Evolutionary conservation across 2,888 invertebrate species (phyloP).

Genomic region (Patella pellucida): DNA sequence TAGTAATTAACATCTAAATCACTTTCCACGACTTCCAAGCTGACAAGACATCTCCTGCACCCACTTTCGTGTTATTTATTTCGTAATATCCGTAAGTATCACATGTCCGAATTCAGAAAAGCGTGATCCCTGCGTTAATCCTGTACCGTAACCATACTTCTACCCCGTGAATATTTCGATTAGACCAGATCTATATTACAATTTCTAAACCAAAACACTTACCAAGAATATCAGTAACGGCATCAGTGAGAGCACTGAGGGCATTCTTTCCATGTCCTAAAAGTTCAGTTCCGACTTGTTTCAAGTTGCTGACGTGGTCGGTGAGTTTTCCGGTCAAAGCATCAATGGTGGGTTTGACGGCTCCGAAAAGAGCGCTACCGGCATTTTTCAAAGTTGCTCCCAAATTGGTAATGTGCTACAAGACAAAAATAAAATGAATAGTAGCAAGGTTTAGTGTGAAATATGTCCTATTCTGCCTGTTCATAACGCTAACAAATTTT

Average conservation of each 20-base stretch:
- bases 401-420: constrained; percentile 15
- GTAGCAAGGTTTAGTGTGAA: too few species aligned
- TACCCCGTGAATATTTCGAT: too few species aligned
- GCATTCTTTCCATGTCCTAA: constrained; percentile 23
- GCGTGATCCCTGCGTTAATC: too few species aligned
- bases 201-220: neutral
- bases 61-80: too few species aligned
- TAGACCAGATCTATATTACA: too few species aligned
- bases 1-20: too few species aligned
- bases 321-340: constrained; percentile 13
- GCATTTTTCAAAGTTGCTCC: constrained; percentile 13
- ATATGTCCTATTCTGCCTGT: neutral
- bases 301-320: constrained; percentile 15
- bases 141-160: too few species aligned
- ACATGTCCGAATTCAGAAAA: too few species aligned
- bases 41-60: too few species aligned
- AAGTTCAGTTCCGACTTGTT: constrained; percentile 16
- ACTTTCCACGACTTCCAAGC: too few species aligned
- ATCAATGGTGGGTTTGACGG: constrained; percentile 20
- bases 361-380: constrained; percentile 12
- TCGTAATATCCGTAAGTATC: too few species aligned
- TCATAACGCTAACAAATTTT: too few species aligned
- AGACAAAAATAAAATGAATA: neutral
- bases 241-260: constrained; percentile 13
- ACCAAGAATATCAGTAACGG: constrained; percentile 18